Conservation (phyloP, 64 coral and sea anemone genomes). For the Actinia tenebrosa region DNA sequence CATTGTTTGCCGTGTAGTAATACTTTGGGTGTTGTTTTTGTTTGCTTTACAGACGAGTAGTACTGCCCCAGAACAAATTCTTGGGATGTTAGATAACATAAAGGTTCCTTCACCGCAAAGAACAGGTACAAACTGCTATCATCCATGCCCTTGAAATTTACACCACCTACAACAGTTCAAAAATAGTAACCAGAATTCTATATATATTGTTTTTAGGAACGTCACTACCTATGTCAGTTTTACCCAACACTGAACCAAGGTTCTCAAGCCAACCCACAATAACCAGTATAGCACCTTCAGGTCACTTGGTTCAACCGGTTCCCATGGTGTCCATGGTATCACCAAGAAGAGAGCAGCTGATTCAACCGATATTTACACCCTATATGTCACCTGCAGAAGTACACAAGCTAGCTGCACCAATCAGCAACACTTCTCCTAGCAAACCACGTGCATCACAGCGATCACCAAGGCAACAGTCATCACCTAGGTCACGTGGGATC, state of each 20-base stretch:
- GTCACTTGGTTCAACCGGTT: conserved; percentile 1
- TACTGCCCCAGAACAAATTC: conserved; percentile 56
- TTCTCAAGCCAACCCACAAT: neutral
- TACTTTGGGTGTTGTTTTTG: neutral
- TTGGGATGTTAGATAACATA: conserved; percentile 58
- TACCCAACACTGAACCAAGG: neutral
- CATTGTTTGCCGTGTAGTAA: neutral
- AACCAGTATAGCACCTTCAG: neutral
- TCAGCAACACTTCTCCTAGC: neutral
- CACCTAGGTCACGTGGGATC: neutral
- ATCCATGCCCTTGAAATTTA: neutral
- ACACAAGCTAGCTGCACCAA: conserved; percentile 19
- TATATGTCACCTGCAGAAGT: conserved; percentile 27
- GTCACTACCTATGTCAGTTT: neutral
- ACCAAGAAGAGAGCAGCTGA: neutral
- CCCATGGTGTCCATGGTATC: neutral
- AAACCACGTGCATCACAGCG: neutral
- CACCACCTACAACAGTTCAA: neutral
- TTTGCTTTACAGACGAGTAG: conserved; percentile 36
- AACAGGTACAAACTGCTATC: neutral
- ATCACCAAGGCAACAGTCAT: neutral
- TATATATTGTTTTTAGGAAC: neutral
- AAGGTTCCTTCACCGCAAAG: neutral
- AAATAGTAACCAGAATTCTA: too few relatives aligned
- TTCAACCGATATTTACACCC: conserved; percentile 18